Base-by-base conservation (phyloP, 2,797 vertebrate species). In the Pterois miles region DNA sequence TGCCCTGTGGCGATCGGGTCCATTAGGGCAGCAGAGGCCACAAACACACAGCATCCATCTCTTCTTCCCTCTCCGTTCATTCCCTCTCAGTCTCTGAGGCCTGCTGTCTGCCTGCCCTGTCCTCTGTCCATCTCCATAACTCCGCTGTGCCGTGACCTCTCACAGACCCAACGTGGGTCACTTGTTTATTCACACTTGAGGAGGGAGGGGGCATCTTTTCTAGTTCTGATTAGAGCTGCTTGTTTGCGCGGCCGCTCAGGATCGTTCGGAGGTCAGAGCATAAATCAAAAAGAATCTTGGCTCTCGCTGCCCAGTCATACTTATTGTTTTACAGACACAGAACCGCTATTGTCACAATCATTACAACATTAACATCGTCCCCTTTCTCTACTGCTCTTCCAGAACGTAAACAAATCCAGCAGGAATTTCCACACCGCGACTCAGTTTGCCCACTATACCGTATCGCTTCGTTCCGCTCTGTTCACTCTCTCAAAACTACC, bases 401-500 rank as follows among this genome's bases (percentile, higher is more conserved):
- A 86, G 80, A 88, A 85, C 60, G 87, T 82, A 90, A 91, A 93
- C 89, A 94, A 46, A 87, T 86, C 75, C 71, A 48, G 64, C 80
- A 86, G 89, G 88, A 92, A 89, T 92, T 92, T 89, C 86, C 82
- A 92, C 63, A 76, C 79, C 7, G 25, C 36, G 48, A 48, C 57
- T 85, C 74, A 14, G 29, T 85, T 72, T 81, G 53, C 79, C 84
- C 87, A 74, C 72, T 70, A 4, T 50, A 50, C 71, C 27, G 36
- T 83, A 58, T 81, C 58, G 53, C 82, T 89, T 80, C 82, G 86
- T 89, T 93, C 84, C 23, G 34, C 89, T 85, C 60, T 48, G 50
- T 89, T 89, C 86, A 82, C 82, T 87, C 85, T 87, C 83, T 86
- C 80, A 86, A 90, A 93, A 91, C 86, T 78, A 83, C 84, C 65